Evolutionary conservation across 2,888 invertebrate genomes (phyloP), one percentile per base, ranked within the genome.

Genomic region (Dicroscelio sp.): DNA sequence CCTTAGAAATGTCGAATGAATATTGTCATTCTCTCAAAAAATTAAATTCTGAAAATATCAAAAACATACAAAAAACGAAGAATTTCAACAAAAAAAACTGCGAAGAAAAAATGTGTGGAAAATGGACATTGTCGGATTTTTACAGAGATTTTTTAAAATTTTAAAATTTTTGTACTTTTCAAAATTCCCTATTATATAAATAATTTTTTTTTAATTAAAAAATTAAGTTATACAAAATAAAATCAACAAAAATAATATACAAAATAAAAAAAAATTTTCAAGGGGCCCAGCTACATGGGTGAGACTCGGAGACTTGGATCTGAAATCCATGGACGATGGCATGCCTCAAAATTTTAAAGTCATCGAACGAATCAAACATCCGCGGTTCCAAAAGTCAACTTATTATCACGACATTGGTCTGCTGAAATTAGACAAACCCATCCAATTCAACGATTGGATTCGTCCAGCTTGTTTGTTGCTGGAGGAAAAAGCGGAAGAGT

Each of bases 371-470:
- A 96, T 97, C 82, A 92, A 94, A 23, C 97, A 97, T 95, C 97
- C 97, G 0, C 90, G 95, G 0, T 97, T 97, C 92, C 95, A 94
- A 58, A 88, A 94, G 6, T 96, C 97, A 0, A 93, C 96, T 4
- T 96, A 97, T 60, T 97, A 97, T 92, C 96, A 97, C 91, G 97
- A 97, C 88, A 97, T 97, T 58, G 97, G 97, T 8, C 95, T 97
- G 0, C 82, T 97, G 1, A 96, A 96, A 93, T 91, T 97, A 52
- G 96, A 97, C 35, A 92, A 93, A 5, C 90, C 93, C 1, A 97
- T 97, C 0, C 73, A 79, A 6, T 97, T 97, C 87, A 95, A 96
- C 48, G 96, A 95, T 0, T 97, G 94, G 85, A 95, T 96, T 2
- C 96, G 97, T 82, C 97, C 90, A 27, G 82, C 86, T 76, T 90